These are phyloP conservation scores for Lepas anatifera DNA, from an alignment of 2,888 invertebrate species.

Conservation along the genomic window DNA sequence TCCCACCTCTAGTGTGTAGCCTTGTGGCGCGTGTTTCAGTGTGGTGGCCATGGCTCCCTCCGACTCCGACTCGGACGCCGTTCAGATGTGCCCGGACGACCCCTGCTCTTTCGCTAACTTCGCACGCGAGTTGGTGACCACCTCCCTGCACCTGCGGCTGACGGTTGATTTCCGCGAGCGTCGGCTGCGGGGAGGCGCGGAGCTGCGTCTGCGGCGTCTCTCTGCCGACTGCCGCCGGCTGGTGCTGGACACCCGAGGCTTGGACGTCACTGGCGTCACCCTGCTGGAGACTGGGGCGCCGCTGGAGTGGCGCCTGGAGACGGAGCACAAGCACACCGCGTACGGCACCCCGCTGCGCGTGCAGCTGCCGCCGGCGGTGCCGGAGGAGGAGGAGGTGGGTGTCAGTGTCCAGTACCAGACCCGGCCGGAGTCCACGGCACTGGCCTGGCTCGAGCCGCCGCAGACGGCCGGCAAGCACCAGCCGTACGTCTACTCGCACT, in stretches of 20 bases:
- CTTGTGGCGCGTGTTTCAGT: too few species aligned
- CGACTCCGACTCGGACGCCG: too few species aligned
- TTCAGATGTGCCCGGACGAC: slow-evolving; percentile 45
- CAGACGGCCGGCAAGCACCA: slow-evolving; percentile 77
- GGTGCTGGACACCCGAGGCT: slow-evolving; percentile 61
- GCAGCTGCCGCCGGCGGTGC: slow-evolving; percentile 35
- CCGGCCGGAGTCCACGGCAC: slow-evolving; percentile 50
- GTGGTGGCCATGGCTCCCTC: not conserved
- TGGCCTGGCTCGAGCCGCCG: slow-evolving; percentile 76
- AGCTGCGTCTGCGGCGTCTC: slow-evolving; percentile 42
- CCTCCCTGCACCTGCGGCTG: slow-evolving; percentile 50
- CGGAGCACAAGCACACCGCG: slow-evolving; percentile 38
- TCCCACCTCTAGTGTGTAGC: too few species aligned
- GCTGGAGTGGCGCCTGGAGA: slow-evolving; percentile 37
- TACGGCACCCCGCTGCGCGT: slow-evolving; percentile 48
- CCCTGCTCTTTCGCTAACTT: slow-evolving; percentile 71
- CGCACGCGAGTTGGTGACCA: slow-evolving; percentile 53
- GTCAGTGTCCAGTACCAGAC: slow-evolving; percentile 36
- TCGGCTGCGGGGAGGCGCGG: slow-evolving; percentile 52
- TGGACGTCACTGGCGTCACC: slow-evolving; percentile 50
- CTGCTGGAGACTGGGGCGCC: slow-evolving; percentile 41
- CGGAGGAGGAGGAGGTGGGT: not conserved
- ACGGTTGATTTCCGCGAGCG: slow-evolving; percentile 55
- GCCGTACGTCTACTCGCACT: slow-evolving; percentile 76
- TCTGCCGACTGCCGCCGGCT: slow-evolving; percentile 43